Evolutionary conservation across 1,140 invertebrate genomes (phyloP).

Genomic region (Drosophila cardini): DNA sequence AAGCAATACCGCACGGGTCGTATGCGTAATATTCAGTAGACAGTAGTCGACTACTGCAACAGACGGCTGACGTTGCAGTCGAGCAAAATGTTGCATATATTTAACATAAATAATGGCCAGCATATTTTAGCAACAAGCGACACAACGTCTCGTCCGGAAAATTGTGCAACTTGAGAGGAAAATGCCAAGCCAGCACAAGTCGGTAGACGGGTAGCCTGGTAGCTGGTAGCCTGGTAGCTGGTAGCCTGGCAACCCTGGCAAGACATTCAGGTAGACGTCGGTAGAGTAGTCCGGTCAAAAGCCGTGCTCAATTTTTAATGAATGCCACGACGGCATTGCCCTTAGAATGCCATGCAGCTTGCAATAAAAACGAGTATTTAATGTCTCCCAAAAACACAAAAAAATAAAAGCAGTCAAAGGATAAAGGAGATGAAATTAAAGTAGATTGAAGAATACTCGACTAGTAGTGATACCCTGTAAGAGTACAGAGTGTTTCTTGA

Average conservation of each 20-base stretch:
- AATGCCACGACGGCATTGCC: slow-evolving; percentile 28
- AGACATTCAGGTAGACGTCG: slow-evolving; percentile 14
- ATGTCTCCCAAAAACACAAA: slow-evolving; percentile 16
- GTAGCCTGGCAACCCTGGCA: neutral
- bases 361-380: slow-evolving; percentile 40
- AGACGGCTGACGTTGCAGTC: slow-evolving; percentile 15
- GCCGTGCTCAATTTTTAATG: slow-evolving; percentile 50
- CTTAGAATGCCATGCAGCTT: slow-evolving; percentile 9
- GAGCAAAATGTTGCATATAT: slow-evolving; percentile 46
- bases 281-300: slow-evolving; percentile 8
- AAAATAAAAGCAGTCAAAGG: neutral
- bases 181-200: slow-evolving; percentile 8
- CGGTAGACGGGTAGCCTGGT: no score
- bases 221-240: slow-evolving; percentile 4
- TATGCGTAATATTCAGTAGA: slow-evolving; percentile 38
- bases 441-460: no score
- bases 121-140: slow-evolving; percentile 35
- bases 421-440: no score
- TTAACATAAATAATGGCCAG: slow-evolving; percentile 67
- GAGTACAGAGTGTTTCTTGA: no score
- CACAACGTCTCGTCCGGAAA: neutral
- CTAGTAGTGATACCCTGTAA: no score
- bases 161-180: slow-evolving; percentile 25
- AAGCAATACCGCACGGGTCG: slow-evolving; percentile 17
- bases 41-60: slow-evolving; percentile 3